phyloP scores from a whole-genome alignment of 2,888 invertebrate genomes.

The Eurois occulta region DNA sequence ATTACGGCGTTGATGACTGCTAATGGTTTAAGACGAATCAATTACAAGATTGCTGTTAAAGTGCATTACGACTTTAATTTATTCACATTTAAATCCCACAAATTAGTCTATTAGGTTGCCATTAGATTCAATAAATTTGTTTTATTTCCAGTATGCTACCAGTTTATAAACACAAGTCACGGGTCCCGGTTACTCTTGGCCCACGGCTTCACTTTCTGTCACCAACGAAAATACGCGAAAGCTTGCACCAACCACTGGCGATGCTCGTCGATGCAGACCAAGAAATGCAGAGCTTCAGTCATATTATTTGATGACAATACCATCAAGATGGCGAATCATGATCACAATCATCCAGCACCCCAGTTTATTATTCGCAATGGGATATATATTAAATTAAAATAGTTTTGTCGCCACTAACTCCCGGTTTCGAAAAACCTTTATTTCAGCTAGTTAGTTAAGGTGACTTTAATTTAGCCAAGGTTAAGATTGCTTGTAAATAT shows the following conservation, averaged over 20 bases:
- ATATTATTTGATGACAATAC: conserved; percentile 36
- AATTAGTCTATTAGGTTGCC: not conserved
- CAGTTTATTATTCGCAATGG: conserved; percentile 49
- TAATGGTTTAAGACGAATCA: too few species aligned
- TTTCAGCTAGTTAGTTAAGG: not conserved
- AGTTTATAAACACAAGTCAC: conserved; percentile 28
- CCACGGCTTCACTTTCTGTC: conserved; percentile 30
- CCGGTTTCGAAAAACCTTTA: too few species aligned
- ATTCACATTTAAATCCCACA: too few species aligned
- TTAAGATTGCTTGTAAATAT: not conserved
- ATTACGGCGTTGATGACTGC: too few species aligned
- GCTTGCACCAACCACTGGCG: conserved; percentile 41
- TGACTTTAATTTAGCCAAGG: too few species aligned
- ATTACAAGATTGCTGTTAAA: not conserved
- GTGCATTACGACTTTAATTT: too few species aligned
- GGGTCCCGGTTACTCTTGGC: conserved; percentile 31
- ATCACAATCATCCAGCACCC: conserved; percentile 46
- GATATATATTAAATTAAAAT: conserved; percentile 48
- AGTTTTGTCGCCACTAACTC: not conserved
- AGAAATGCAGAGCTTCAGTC: conserved; percentile 33
- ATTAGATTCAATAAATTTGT: not conserved
- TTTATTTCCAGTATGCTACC: conserved; percentile 20
- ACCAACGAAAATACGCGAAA: conserved; percentile 16
- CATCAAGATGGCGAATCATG: conserved; percentile 28
- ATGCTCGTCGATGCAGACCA: conserved; percentile 39